phyloP scores from a whole-genome alignment of 1,140 invertebrate species.

The Trichomalopsis sarcophagae region DNA sequence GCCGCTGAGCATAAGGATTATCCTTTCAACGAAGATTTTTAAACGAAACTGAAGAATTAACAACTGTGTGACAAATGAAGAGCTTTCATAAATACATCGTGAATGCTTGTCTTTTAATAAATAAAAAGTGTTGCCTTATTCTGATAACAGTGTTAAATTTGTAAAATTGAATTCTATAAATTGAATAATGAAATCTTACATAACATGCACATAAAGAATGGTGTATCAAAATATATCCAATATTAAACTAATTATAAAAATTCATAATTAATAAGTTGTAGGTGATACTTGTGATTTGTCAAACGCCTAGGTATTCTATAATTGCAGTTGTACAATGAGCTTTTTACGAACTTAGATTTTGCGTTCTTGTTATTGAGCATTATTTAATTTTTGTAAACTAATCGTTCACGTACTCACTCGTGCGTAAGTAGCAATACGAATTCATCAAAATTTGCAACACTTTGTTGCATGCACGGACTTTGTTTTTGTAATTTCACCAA shows the following conservation, averaged over 20 bases:
- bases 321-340: neutral
- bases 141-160: too few species aligned
- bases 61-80: neutral
- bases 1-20: conserved; percentile 48
- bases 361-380: neutral
- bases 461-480: too few species aligned
- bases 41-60: neutral
- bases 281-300: neutral
- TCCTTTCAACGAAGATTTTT: conserved; percentile 51
- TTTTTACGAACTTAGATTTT: neutral
- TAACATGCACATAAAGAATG: neutral
- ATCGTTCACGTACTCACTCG: neutral
- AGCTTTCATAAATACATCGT: too few species aligned
- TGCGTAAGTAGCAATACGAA: too few species aligned
- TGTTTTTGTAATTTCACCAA: too few species aligned
- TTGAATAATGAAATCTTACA: neutral
- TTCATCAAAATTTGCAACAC: neutral
- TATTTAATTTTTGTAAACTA: neutral
- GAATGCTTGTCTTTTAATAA: too few species aligned
- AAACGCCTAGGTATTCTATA: neutral
- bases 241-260: neutral
- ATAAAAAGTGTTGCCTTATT: too few species aligned
- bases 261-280: neutral
- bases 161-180: too few species aligned
- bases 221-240: neutral